These are phyloP conservation scores for Pheucticus melanocephalus DNA, from an alignment of 2,113 vertebrate genomes.

Conservation along the genomic window DNA sequence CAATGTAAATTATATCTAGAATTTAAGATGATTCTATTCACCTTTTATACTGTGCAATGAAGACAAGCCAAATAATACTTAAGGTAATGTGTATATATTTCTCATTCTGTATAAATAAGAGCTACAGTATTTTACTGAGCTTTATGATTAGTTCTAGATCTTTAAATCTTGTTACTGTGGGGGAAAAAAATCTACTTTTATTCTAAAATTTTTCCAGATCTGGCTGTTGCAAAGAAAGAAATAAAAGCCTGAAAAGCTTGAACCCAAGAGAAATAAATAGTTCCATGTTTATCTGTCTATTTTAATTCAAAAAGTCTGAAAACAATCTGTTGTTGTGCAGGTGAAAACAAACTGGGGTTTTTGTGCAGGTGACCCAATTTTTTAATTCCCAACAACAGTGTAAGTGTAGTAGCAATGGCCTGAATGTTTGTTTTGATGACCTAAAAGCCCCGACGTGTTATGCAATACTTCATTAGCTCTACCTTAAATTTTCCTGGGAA, in stretches of 20 bases:
- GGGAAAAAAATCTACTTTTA: background rate
- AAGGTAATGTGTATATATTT: background rate
- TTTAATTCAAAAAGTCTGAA: background rate
- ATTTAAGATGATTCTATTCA: background rate
- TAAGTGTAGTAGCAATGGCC: background rate
- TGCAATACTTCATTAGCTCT: background rate
- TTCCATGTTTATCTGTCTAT: background rate
- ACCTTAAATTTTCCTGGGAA: background rate
- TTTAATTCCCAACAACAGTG: background rate
- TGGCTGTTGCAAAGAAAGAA: background rate
- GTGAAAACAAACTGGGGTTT: rapidly evolving
- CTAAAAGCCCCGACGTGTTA: background rate
- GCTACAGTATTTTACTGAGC: background rate
- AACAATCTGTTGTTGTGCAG: background rate
- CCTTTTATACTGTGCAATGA: background rate
- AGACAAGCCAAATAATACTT: background rate
- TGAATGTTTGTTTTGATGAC: background rate
- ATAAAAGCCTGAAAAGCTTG: background rate
- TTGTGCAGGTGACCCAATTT: background rate
- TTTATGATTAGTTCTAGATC: background rate
- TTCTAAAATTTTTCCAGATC: background rate
- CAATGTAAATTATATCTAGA: background rate
- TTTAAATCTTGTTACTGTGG: background rate
- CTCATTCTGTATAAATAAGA: background rate
- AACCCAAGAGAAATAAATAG: background rate